Conservation (phyloP, 2,888 invertebrate genomes). For the Fissipunctia ypsillon region DNA sequence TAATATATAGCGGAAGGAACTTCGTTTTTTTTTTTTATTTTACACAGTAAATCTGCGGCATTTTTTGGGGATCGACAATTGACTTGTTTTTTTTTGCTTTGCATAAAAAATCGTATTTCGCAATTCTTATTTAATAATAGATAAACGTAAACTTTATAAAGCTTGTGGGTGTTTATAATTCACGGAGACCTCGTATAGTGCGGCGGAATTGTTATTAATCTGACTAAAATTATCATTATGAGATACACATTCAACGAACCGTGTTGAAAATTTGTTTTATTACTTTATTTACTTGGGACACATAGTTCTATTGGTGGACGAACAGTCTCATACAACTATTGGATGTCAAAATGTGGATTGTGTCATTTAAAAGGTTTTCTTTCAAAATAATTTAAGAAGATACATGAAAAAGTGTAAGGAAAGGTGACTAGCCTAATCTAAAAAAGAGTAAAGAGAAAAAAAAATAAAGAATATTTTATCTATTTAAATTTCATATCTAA, state of each 20-base stretch:
- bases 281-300: conserved; percentile 50
- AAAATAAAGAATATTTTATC: no score
- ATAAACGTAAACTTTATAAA: not conserved
- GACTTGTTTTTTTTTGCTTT: not conserved
- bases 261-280: conserved; percentile 60
- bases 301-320: conserved; percentile 27
- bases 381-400: not conserved
- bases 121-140: not conserved
- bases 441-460: no score
- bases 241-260: conserved; percentile 17
- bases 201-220: conserved; percentile 44
- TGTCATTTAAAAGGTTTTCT: not conserved
- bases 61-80: not conserved
- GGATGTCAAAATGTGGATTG: not conserved
- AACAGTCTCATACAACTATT: conserved; percentile 16
- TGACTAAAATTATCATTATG: conserved; percentile 59
- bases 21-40: not conserved
- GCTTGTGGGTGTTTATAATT: conserved; percentile 23
- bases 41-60: not conserved
- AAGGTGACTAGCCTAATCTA: not conserved
- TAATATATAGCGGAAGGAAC: not conserved
- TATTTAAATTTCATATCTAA: no score
- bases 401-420: not conserved
- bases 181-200: conserved; percentile 18
- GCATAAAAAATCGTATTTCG: not conserved